Evolutionary conservation across 2,888 invertebrate species (phyloP), one percentile per base, ranked within the genome.

Genomic region (Amphimallon solstitiale): DNA sequence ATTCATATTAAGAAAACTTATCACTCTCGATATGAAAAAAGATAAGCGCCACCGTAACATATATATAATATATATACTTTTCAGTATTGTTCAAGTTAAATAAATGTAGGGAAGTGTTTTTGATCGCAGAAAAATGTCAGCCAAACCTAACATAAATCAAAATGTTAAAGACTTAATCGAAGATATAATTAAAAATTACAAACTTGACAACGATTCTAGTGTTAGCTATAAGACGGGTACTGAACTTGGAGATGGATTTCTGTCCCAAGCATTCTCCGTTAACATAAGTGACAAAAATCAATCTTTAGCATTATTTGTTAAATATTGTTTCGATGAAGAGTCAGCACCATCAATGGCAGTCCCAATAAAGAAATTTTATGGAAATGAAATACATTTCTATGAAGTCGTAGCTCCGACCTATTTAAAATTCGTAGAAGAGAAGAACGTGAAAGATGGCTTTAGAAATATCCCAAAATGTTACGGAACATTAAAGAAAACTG

Each of bases 331-430:
- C 15, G n/a, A 54, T 12, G 38, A 38, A 6, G 29, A 46, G 45
- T n/a, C n/a, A n/a, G n/a, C n/a, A n/a, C 43, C 54, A 1, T 6
- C 54, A 21, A 12, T 38, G 0, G 2, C 38, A 0, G 9, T 54
- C 0, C 54, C 54, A 1, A 10, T 64, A 0, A 21, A 54, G 1
- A 40, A 60, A 14, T 38, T 60, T 17, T 60, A 70, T 19, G 9
- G 23, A 1, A 23, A 66, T 12, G 68, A 68, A 23, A 66, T 64
- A 10, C n/a, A 61, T 7, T 59, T 66, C 29, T 68, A 68, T 56
- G 49, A 60, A 4, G 14, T 7, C 29, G 48, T 68, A 1, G 52
- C 35, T 15, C 66, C 66, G 14, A 43, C 46, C 0, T 63, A 64
- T 29, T 21, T 21, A 1, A 29, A 61, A 35, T 66, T 66, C 5